These are phyloP conservation scores for Gari tellinella DNA, from an alignment of 2,888 invertebrate genomes.

Conservation along the genomic window DNA sequence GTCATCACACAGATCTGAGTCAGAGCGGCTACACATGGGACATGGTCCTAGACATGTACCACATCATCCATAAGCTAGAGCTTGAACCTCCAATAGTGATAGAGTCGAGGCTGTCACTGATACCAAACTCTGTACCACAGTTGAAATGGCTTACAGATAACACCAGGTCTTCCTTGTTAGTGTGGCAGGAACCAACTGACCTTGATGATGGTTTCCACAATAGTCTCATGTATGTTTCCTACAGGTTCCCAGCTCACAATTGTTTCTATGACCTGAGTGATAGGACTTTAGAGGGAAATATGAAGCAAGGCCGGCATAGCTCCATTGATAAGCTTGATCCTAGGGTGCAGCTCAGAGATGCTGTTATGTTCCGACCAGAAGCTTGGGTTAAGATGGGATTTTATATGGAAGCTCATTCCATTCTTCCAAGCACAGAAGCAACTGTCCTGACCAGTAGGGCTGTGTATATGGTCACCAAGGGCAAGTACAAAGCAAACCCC, in stretches of 20 bases:
- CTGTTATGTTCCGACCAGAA: slow-evolving; percentile 72
- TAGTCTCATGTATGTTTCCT: slow-evolving; percentile 75
- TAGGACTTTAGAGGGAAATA: slow-evolving; percentile 57
- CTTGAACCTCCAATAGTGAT: slow-evolving; percentile 76
- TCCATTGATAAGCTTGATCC: slow-evolving; percentile 69
- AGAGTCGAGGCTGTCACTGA: slow-evolving; percentile 74
- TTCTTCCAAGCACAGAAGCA: slow-evolving; percentile 77
- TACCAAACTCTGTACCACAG: slow-evolving; percentile 78
- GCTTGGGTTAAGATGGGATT: slow-evolving; percentile 80
- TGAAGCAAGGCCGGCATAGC: slow-evolving; percentile 67
- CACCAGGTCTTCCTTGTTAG: slow-evolving; percentile 69
- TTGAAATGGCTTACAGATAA: slow-evolving; percentile 80
- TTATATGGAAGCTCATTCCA: slow-evolving; percentile 74
- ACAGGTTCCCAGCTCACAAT: slow-evolving; percentile 72
- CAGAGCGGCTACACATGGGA: slow-evolving; percentile 78
- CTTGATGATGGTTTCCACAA: slow-evolving; percentile 53
- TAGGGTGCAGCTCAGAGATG: slow-evolving; percentile 69
- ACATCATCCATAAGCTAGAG: slow-evolving; percentile 71
- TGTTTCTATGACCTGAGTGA: slow-evolving; percentile 75
- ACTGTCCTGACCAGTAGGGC: slow-evolving; percentile 71
- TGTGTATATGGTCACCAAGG: slow-evolving; percentile 75
- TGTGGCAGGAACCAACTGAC: slow-evolving; percentile 72
- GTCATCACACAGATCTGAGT: slow-evolving; percentile 76
- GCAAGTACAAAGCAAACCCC: slow-evolving; percentile 67
- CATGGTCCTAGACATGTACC: slow-evolving; percentile 81